phyloP scores from a whole-genome alignment of 2,888 invertebrate genomes.

The Tachystola acroxantha region DNA sequence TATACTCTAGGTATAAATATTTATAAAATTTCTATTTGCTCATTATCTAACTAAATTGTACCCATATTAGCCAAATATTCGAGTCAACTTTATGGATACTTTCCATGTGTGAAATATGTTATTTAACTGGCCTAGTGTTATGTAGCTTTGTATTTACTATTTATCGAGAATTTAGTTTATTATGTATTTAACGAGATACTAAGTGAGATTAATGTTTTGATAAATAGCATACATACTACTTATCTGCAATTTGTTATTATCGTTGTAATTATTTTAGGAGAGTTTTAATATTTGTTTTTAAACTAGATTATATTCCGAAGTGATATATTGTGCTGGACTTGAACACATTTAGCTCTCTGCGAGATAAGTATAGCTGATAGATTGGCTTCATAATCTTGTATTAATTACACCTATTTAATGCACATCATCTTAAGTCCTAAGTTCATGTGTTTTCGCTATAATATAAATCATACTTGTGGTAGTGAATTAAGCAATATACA shows the following conservation, averaged over 20 bases:
- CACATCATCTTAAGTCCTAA: constrained; percentile 16
- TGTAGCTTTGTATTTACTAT: constrained; percentile 45
- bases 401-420: constrained; percentile 15
- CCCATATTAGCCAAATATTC: constrained; percentile 60
- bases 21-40: constrained; percentile 66
- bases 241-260: constrained; percentile 71
- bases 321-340: constrained; percentile 47
- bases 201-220: constrained; percentile 75
- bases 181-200: constrained; percentile 58
- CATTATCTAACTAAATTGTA: constrained; percentile 71
- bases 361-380: constrained; percentile 27
- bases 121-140: constrained; percentile 45
- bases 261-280: constrained; percentile 75
- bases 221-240: constrained; percentile 52
- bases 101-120: constrained; percentile 12
- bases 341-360: constrained; percentile 42
- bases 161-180: constrained; percentile 48
- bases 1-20: constrained; percentile 62
- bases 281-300: constrained; percentile 71
- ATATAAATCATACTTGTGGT: neutral
- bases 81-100: constrained; percentile 23
- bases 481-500: constrained; percentile 14
- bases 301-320: constrained; percentile 50
- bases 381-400: constrained; percentile 39
- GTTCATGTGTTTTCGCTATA: constrained; percentile 13